Evolutionary conservation across 2,113 vertebrate genomes (phyloP), one percentile per base, ranked within the genome.

Genomic region (Podilymbus podiceps): DNA sequence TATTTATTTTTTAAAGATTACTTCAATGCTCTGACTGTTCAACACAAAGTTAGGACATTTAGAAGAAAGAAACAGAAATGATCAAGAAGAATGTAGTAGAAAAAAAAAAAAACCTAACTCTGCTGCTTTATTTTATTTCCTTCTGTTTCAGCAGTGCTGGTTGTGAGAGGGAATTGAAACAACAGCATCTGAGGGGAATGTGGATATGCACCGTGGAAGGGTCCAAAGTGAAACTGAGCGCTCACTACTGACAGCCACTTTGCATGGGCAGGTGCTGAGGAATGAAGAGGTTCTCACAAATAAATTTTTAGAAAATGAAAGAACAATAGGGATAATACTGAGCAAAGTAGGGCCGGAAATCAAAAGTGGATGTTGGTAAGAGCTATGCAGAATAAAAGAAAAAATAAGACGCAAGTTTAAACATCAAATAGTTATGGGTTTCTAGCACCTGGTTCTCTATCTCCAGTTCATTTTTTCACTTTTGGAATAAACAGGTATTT

Each of bases 131-230:
- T 21, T 81, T 85, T 59, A 58, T 53, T 85, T 62, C 21, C 47
- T 77, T 53, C 18, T 58, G 16, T 35, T 80, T 82, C 71, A 74
- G 42, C 33, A 31, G 8, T 16, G 15, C 7, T 42, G 24, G 33
- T 31, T 31, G 35, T 24, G 40, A 75, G 44, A 73, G 25, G 15
- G 58, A 86, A n/a, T 1, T 18, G 21, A 63, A 94, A 35, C 12
- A 35, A 31, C 0, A 1, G 9, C 20, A 22, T 58, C 28, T 2
- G n/a, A 66, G 16, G 23, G 8, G 17, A 75, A 30, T 2, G 16
- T 27, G 47, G 60, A 53, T 35, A 11, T 66, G 4, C 52, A 18
- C 12, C 8, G 12, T 28, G 33, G 68, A 68, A 58, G 8, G 24
- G 50, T 22, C 31, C 31, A 15, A 87, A 59, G 63, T 30, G 2